Evolutionary conservation across 2,888 invertebrate species (phyloP), one percentile per base, ranked within the genome.

Genomic region (Malthinus seriepunctatus): DNA sequence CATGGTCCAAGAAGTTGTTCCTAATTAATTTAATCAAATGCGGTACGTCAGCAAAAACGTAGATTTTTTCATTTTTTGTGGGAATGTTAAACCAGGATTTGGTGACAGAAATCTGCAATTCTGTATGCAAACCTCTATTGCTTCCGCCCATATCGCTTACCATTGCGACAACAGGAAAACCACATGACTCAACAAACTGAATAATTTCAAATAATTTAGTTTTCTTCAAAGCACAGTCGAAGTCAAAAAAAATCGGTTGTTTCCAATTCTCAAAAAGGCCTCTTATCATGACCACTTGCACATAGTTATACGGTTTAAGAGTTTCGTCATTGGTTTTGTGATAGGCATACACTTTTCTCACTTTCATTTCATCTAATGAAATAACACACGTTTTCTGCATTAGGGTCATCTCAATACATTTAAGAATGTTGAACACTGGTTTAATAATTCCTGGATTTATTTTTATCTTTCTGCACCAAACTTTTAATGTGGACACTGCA

Each of bases 181-280:
- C 57, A 15, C 23, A 31, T 44, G 55, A 46, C 58, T 68, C 67
- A 1, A 57, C 51, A 55, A 31, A 56, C 32, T 46, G 51, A 23
- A 66, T 62, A n/a, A 66, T 60, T 49, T 62, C 38, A 56, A 64
- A 58, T 35, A 65, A 46, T 38, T 38, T 51, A 11, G 56, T 39
- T 55, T 67, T 67, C 4, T 52, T 64, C 39, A 69, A 55, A 32
- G 51, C 60, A 46, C 63, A 60, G 23, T 69, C 66, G 57, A 60
- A 69, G 44, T 65, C 47, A 53, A 55, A 68, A 57, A 64, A 68
- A 39, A 68, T 56, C n/a, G 62, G 63, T 38, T 64, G 64, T 53
- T 67, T 66, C 63, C 63, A 67, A 47, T 62, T 63, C 8, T 54
- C 47, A 51, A 61, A 50, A 31, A 67, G 34, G 12, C 65, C 66